phyloP scores from a whole-genome alignment of 2,113 vertebrate species.

The Catharus bicknelli region DNA sequence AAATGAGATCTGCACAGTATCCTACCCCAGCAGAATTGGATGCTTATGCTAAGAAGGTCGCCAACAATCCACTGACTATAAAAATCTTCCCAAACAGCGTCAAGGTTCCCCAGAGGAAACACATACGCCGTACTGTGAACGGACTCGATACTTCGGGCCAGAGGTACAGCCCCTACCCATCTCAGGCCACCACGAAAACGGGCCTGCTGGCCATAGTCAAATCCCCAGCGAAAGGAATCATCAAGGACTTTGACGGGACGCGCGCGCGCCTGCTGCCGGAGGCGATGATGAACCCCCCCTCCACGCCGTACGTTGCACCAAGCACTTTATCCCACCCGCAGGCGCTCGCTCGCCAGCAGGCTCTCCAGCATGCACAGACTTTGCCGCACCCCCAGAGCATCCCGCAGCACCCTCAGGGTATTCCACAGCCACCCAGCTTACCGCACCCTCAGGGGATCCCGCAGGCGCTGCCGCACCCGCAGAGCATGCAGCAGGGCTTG shows the following conservation, averaged over 20 bases:
- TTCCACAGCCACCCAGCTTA: slow-evolving; percentile 76
- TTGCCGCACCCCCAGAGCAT: slow-evolving; percentile 75
- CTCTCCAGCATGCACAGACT: slow-evolving; percentile 86
- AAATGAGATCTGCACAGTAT: slow-evolving; percentile 99
- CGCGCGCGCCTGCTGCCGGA: slow-evolving; percentile 90
- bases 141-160: slow-evolving; percentile 96
- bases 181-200: slow-evolving; percentile 89
- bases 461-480: slow-evolving; percentile 75
- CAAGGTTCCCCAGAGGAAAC: slow-evolving; percentile 98
- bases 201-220: slow-evolving; percentile 96
- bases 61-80: slow-evolving; percentile 98
- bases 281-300: slow-evolving; percentile 90
- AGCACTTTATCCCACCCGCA: slow-evolving; percentile 98
- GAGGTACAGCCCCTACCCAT: slow-evolving; percentile 97
- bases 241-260: slow-evolving; percentile 97
- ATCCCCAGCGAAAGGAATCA: slow-evolving; percentile 88
- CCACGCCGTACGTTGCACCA: slow-evolving; percentile 86
- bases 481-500: slow-evolving; percentile 76
- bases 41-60: slow-evolving; percentile 99
- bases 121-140: slow-evolving; percentile 97
- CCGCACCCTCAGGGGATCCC: slow-evolving; percentile 76
- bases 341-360: slow-evolving; percentile 83
- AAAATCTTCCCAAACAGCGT: slow-evolving; percentile 99
- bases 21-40: slow-evolving; percentile 99
- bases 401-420: slow-evolving; percentile 77